A percentile compares a stretch with the other conserved stretches of the same genome.
Conservation (phyloP, 2,113 vertebrate genomes). For the Silurus meridionalis region DNA sequence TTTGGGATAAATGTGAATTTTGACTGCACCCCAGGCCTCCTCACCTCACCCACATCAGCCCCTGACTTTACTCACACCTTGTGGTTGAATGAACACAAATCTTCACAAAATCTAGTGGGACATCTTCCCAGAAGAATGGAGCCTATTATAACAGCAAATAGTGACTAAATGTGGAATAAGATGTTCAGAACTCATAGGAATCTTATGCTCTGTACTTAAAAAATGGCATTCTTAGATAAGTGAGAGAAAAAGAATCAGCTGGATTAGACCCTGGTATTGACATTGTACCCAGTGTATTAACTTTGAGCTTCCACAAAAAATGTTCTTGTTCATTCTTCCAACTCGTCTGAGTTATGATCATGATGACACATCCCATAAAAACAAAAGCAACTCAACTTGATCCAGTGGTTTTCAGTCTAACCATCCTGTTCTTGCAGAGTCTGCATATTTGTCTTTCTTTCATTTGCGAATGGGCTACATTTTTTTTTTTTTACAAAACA, state of each 20-base stretch:
- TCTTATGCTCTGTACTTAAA: background rate
- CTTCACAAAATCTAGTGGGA: too few species aligned
- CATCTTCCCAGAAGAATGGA: too few species aligned
- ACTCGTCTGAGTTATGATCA: background rate
- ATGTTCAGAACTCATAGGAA: too few species aligned
- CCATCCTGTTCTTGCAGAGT: background rate
- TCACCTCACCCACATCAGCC: too few species aligned
- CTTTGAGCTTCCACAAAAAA: background rate
- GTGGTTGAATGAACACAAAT: too few species aligned
- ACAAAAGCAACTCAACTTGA: background rate
- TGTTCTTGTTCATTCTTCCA: background rate
- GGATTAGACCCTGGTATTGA: background rate
- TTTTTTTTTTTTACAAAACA: background rate
- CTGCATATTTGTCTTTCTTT: background rate
- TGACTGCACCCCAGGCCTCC: too few species aligned
- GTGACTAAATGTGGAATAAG: too few species aligned
- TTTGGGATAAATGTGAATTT: too few species aligned
- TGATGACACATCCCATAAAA: background rate
- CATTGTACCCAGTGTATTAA: background rate
- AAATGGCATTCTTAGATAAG: background rate
- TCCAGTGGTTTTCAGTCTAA: background rate
- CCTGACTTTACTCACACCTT: too few species aligned
- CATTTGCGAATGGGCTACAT: background rate
- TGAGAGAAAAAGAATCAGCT: background rate
- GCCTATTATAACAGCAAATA: too few species aligned